Percentiles rank a stretch among this genome's conserved stretches.
Conservation (phyloP, 2,888 invertebrate species). For the Apodemia zela region DNA sequence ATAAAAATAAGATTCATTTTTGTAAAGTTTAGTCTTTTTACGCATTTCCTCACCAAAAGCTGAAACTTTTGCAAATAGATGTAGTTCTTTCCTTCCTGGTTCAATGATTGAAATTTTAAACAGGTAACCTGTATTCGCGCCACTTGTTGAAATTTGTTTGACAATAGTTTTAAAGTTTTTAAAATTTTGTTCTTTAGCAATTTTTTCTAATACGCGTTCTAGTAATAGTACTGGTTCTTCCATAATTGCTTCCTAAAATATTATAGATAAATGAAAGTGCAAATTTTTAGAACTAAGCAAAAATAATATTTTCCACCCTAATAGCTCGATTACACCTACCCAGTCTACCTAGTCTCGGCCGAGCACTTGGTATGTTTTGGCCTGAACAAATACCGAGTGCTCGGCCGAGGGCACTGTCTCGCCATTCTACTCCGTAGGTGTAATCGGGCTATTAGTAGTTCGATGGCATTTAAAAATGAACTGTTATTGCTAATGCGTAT, state of each 20-base stretch:
- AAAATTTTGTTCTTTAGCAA: slow-evolving; percentile 7
- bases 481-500: too few relatives aligned
- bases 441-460: too few relatives aligned
- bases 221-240: neutral
- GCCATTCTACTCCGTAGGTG: too few relatives aligned
- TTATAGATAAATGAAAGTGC: too few relatives aligned
- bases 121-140: slow-evolving; percentile 9
- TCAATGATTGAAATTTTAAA: neutral
- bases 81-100: neutral
- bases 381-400: too few relatives aligned
- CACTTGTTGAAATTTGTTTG: neutral
- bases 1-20: slow-evolving; percentile 33
- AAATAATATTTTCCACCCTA: too few relatives aligned
- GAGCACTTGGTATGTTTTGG: too few relatives aligned
- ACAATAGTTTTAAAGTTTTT: neutral
- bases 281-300: too few relatives aligned
- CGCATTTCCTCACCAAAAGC: slow-evolving; percentile 27
- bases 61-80: slow-evolving; percentile 24
- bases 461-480: too few relatives aligned
- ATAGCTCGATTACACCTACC: too few relatives aligned
- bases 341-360: too few relatives aligned
- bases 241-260: neutral
- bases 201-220: neutral
- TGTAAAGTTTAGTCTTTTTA: slow-evolving; percentile 22
- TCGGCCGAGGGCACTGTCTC: too few relatives aligned